phyloP scores from a whole-genome alignment of 2,888 invertebrate species.

The Nasonovia ribisnigri region DNA sequence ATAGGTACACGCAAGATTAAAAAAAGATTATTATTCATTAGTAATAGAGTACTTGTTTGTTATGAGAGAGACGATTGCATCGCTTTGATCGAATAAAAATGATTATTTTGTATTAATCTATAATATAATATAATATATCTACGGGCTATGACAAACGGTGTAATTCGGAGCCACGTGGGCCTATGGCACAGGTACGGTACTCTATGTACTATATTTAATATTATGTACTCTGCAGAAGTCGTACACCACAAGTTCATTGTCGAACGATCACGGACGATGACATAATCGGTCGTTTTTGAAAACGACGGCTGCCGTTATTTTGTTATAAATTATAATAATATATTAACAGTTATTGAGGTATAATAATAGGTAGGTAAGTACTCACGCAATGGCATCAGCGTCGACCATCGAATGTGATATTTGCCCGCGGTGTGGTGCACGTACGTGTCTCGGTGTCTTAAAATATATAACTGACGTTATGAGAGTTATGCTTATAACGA shows the following conservation, averaged over 20 bases:
- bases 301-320: not conserved
- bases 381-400: not conserved
- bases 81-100: not conserved
- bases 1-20: not conserved
- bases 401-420: not conserved
- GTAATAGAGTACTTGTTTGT: not conserved
- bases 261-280: not conserved
- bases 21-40: not conserved
- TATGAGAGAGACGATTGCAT: not conserved
- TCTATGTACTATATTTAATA: not conserved
- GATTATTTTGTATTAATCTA: not conserved
- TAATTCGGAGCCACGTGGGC: not conserved
- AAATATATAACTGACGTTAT: not conserved
- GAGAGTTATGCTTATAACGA: not conserved
- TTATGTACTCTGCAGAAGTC: not conserved
- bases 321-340: not conserved
- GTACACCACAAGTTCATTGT: not conserved
- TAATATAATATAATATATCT: not conserved
- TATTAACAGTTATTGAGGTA: not conserved
- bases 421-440: not conserved
- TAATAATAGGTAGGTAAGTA: not conserved
- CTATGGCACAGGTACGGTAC: not conserved
- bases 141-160: not conserved
- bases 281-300: not conserved
- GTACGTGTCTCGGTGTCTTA: not conserved